A percentile compares a stretch with the other conserved stretches of the same genome.
phyloP scores from a whole-genome alignment of 2,797 vertebrate species.

The Alosa sapidissima region DNA sequence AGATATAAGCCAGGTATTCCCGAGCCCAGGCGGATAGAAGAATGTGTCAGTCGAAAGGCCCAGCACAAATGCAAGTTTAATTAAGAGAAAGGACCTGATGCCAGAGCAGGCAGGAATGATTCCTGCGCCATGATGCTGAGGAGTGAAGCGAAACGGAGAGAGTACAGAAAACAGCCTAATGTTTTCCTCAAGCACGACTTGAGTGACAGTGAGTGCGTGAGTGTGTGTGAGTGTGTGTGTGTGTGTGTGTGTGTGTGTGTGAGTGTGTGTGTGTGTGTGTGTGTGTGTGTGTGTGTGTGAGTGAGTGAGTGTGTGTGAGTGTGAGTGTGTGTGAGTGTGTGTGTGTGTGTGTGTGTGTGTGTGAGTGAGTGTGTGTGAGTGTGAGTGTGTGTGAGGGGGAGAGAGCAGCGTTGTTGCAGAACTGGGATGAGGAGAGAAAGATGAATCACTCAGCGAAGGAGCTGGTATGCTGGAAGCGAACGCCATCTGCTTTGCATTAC shows the following conservation, averaged over 20 bases:
- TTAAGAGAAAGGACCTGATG: conserved; percentile 25
- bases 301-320: neutral
- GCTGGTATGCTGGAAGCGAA: conserved; percentile 81
- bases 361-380: no score
- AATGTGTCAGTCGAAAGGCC: conserved; percentile 62
- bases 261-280: no score
- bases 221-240: neutral
- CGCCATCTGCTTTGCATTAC: conserved; percentile 91
- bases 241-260: neutral
- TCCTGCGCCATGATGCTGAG: conserved; percentile 1
- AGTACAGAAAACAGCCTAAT: conserved; percentile 12
- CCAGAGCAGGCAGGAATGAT: neutral
- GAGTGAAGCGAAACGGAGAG: neutral
- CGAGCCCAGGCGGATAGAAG: conserved; percentile 67
- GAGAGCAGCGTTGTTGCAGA: conserved; percentile 44
- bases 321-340: neutral
- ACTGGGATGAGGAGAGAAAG: conserved; percentile 53
- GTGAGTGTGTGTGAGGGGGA: no score
- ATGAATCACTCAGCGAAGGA: conserved; percentile 70
- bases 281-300: neutral
- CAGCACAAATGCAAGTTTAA: conserved; percentile 41
- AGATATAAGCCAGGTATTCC: conserved; percentile 81
- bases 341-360: neutral
- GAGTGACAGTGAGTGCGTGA: conserved; percentile 1
- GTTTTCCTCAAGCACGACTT: conserved; percentile 2